Evolutionary conservation across 2,113 vertebrate species (phyloP), one percentile per base, ranked within the genome.

Genomic region (Turnix velox): DNA sequence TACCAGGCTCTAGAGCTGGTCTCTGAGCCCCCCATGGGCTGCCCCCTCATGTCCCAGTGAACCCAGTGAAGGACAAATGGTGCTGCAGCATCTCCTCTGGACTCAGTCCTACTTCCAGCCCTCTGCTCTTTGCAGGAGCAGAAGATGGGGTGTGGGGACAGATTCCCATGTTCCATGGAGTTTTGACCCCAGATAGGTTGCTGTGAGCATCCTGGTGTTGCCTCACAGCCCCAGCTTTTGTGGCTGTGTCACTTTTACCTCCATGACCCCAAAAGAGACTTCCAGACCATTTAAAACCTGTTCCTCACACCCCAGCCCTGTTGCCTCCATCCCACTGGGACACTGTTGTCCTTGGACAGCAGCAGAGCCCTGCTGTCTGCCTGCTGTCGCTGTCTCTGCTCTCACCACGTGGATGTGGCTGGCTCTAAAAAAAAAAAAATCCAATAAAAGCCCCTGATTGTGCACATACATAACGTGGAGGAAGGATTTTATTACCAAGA

Each of bases 351-450:
- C 39, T 37, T 37, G 2, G 0, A 42, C 27, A 24, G 63, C 3
- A 1, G 24, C 7, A 2, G 31, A 25, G 49, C 18, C 30, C 61
- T 42, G 20, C 8, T 30, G 43, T 4, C 62, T 76, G 63, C 63
- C 42, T 1, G 0, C 15, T 9, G 28, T 25, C 1, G 0, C 15
- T 9, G 28, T 25, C 40, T 30, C 37, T 1, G 0, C 0, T 20
- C 51, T 13, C 14, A 0, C 67, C 27, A 42, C 7, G 0, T 37
- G 65, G 57, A 30, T 1, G 1, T 0, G 7, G 6, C 35, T 20
- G 58, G 57, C 85, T 76, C 79, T 15, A 23, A 61, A 57, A 45
- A 37, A 31, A 57, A 71, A 15, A 35, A 18, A 39, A 19, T 1
- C 24, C 48, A 30, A 18, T 4, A 6, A 67, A 51, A 68, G 17